Evolutionary conservation across 2,113 vertebrate genomes (phyloP).

Genomic region (Mesocricetus auratus): DNA sequence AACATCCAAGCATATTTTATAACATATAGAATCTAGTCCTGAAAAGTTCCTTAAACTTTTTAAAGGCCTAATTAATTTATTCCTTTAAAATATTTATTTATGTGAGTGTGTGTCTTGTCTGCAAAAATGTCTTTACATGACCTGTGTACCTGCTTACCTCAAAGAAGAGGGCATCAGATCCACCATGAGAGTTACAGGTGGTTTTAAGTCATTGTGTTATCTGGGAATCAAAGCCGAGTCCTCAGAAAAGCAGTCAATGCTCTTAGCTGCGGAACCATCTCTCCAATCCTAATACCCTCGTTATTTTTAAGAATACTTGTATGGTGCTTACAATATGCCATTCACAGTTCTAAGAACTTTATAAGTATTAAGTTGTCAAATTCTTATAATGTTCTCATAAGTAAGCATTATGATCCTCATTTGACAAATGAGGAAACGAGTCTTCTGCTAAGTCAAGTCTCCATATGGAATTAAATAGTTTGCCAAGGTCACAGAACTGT

Average conservation of each 20-base stretch:
- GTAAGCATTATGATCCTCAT: constrained; percentile 11
- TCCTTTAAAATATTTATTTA: background rate
- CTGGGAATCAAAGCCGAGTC: background rate
- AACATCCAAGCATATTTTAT: constrained; percentile 9
- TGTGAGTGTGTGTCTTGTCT: background rate
- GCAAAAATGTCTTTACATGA: background rate
- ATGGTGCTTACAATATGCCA: constrained; percentile 3
- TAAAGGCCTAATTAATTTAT: constrained; percentile 9
- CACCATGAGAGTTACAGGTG: background rate
- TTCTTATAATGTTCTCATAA: background rate
- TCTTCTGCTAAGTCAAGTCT: background rate
- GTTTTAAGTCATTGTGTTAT: background rate
- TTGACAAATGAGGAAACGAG: constrained; percentile 55
- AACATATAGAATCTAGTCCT: constrained; percentile 14
- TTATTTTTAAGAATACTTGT: background rate
- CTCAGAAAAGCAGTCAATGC: background rate
- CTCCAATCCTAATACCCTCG: background rate
- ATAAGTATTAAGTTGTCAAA: constrained; percentile 61
- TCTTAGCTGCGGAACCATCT: background rate
- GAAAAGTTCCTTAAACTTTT: background rate
- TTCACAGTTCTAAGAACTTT: constrained; percentile 22
- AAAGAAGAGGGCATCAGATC: background rate
- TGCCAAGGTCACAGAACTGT: constrained; percentile 4
- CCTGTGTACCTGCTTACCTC: background rate
- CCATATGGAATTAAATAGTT: constrained; percentile 4